Base-by-base conservation (phyloP, 1,140 invertebrate species). In the Pemphigus obesinymphae region DNA sequence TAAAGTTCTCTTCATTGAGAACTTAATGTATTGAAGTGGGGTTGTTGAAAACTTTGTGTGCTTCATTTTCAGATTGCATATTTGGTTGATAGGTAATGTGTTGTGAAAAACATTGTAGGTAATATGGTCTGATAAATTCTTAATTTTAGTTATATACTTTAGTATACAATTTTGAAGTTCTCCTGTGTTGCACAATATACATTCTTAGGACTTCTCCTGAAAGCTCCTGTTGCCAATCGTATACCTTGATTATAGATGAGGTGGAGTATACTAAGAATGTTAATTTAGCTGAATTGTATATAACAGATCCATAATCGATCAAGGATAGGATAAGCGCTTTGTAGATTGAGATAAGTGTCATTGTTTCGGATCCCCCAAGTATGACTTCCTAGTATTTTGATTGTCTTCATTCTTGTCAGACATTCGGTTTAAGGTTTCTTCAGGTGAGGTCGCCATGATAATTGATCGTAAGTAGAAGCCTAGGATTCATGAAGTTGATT, bases 361-460 rank as follows among this genome's bases (percentile, higher is more conserved):
- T 82, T 82, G n/a, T n/a, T n/a, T n/a, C n/a, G n/a, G n/a, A n/a
- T n/a, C n/a, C n/a, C n/a, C n/a, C n/a, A n/a, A n/a, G n/a, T 66
- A 2, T 17, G 48, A 31, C 50, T 45, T 13, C 26, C 37, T 0
- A 82, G 37, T 48, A 48, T 66, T 72, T 72, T 72, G 2, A 82
- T 66, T 2, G 34, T 82, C 17, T 45, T 66, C 17, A 81, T 48
- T 76, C 34, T 76, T 53, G 29, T 31, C n/a, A 6, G 6, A 55
- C 50, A 40, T 34, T 55, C 53, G 17, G 29, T 0, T 76, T 76
- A 55, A 0, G 34, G 34, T 76, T 76, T 58, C 37, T 34, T 55
- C n/a, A 76, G 17, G 20, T 76, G 73, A 11, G 48, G 73, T 20
- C 53, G 48, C 50, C n/a, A n/a, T n/a, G n/a, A n/a, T n/a, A 76